Base-by-base conservation (phyloP, 2,797 vertebrate genomes). In the Pantherophis vulpinus region DNA sequence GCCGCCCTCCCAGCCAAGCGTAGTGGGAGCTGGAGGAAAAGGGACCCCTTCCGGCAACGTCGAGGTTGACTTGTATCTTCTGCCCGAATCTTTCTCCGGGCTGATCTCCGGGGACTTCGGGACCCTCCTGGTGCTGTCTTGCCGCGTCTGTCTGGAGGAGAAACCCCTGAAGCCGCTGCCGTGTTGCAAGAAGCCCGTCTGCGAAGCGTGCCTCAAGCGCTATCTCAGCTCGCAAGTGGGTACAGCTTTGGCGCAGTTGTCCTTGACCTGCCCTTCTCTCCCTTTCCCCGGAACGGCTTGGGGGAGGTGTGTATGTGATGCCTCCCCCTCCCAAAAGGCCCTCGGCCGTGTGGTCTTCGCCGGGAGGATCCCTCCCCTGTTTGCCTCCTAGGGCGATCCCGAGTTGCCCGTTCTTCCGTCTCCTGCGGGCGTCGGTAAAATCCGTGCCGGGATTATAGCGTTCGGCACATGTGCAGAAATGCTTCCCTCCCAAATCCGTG, bases 131-230 rank as follows among this genome's bases (percentile, higher is more conserved):
- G 79, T 98, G 95, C 97, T 98, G 94, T 97, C 97, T 94, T 99
- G 99, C 97, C 98, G 99, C 92, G 98, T 99, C 97, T 99, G 99
- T 97, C 97, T 99, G 96, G 98, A 99, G 87, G 98, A 99, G 94
- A 98, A 98, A 97, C 97, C 98, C 95, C 98, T 98, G 97, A 98
- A 98, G 95, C 98, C 98, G 63, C 96, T 99, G 94, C 98, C 98
- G 93, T 99, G 99, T 98, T 99, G 99, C 98, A 98, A 98, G 97
- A 99, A 98, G 97, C 98, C 98, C 58, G 98, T 99, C 96, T 99
- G 99, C 95, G 98, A 99, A 91, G 99, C 99, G 96, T 99, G 99
- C 96, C 98, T 99, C 96, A 98, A 98, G 95, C 97, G 98, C 96
- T 99, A 99, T 98, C 98, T 99, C 98, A 99, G 98, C 97, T 98